Base-by-base conservation (phyloP, 2,888 invertebrate genomes). In the Lottia scabra region DNA sequence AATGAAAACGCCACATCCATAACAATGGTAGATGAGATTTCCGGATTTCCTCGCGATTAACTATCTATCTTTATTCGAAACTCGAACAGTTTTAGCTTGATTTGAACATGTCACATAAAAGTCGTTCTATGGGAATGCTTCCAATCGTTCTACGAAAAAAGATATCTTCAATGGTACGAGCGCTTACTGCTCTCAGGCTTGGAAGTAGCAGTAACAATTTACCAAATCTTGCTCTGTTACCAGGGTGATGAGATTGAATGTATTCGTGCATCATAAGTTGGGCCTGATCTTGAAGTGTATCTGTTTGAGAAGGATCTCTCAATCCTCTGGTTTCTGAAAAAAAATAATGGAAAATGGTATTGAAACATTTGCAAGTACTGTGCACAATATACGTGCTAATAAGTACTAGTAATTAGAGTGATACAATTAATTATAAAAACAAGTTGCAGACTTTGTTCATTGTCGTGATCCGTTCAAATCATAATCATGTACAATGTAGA, bases 101-200 rank as follows among this genome's bases (percentile, higher is more conserved):
- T 75, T 90, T 90, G 75, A 92, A 92, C 91, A 94, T 92, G 85
- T 94, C 93, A 38, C 92, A 92, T 64, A 94, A 87, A 65, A 94
- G 89, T 81, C 93, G 90, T 81, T 94, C 94, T 30, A 94, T 93
- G 23, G 93, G 92, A 44, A 94, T 93, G 82, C 93, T 93, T 6
- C 94, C 94, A 71, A 94, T 93, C 0, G 94, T 94, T 75, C 93
- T 92, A 72, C 94, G 92, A 90, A 96, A 96, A 72, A 96, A 92
- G 26, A 95, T 89, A 78, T 94, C 93, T 81, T 93, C 92, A 0
- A 93, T 87, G 15, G 91, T 90, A 19, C 90, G 89, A 1, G 92
- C 90, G 76, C 91, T 91, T 67, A 92, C 90, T n/a, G 82, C 82
- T 89, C 90, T 67, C 90, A 92, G 16, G 93, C 92, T 92, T 1